Percentiles rank a stretch among this genome's conserved stretches.
Evolutionary conservation across 2,113 vertebrate genomes (phyloP).

Genomic region (Channa argus): DNA sequence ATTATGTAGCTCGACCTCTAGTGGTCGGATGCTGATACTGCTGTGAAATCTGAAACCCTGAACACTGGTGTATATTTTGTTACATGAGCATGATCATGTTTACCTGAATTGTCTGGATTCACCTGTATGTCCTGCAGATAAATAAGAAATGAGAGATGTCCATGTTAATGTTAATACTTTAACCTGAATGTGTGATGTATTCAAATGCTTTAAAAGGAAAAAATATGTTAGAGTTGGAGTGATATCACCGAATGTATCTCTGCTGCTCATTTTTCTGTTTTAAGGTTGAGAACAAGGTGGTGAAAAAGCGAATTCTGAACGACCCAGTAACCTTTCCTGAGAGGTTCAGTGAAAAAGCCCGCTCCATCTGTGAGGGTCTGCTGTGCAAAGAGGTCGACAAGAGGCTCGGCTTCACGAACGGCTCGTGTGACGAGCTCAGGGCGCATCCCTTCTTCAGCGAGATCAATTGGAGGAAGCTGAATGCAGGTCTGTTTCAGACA

Average conservation of each 20-base stretch:
- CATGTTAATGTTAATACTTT: neutral
- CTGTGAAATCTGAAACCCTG: neutral
- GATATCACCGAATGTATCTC: neutral
- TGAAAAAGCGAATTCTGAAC: conserved; percentile 86
- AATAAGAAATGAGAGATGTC: neutral
- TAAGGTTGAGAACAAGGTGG: conserved; percentile 86
- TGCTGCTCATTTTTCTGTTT: neutral
- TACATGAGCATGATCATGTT: neutral
- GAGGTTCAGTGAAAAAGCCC: conserved; percentile 82
- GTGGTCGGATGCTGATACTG: conserved; percentile 39
- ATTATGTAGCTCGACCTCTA: conserved; percentile 12
- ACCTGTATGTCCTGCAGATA: neutral
- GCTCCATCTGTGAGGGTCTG: conserved; percentile 84
- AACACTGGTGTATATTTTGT: neutral
- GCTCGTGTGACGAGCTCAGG: conserved; percentile 83
- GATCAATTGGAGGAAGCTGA: conserved; percentile 88
- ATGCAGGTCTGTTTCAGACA: conserved; percentile 77
- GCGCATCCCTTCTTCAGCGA: conserved; percentile 79
- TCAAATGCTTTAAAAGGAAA: too few relatives aligned
- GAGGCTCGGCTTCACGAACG: conserved; percentile 85
- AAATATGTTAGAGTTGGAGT: too few relatives aligned
- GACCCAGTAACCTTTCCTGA: conserved; percentile 81
- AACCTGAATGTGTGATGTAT: too few relatives aligned
- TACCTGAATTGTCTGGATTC: neutral
- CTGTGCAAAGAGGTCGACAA: conserved; percentile 85